Evolutionary conservation across 2,113 vertebrate species (phyloP).

Genomic region (Camelus dromedarius): DNA sequence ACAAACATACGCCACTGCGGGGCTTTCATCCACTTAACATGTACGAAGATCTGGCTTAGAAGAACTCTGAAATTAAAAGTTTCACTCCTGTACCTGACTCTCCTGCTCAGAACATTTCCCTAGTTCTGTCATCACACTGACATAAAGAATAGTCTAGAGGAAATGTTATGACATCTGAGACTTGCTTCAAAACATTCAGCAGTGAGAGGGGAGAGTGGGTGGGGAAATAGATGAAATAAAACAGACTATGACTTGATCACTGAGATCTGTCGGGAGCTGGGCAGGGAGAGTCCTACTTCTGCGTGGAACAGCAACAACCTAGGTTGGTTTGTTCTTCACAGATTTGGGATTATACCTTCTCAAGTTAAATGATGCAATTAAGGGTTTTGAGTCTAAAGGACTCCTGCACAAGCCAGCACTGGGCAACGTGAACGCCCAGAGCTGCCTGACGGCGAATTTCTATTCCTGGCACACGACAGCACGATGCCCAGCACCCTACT

Average conservation of each 20-base stretch:
- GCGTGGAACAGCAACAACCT: not conserved
- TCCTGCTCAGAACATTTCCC: not conserved
- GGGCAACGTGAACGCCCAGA: not conserved
- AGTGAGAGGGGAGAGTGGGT: not conserved
- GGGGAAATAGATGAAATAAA: not conserved
- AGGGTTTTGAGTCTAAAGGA: not conserved
- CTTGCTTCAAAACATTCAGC: not conserved
- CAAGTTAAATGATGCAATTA: not conserved
- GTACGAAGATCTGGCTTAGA: not conserved
- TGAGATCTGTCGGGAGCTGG: not conserved
- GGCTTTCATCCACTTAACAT: not conserved
- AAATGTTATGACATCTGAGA: conserved; percentile 27
- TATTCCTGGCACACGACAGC: not conserved
- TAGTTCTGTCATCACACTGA: not conserved
- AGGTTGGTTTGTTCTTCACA: not conserved
- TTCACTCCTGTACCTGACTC: not conserved
- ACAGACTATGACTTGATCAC: not conserved
- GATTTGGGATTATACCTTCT: not conserved
- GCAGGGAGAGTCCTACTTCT: not conserved
- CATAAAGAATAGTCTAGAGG: not conserved
- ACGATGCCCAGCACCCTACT: fast-evolving
- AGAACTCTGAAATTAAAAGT: not conserved
- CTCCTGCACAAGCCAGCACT: not conserved
- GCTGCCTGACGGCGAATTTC: not conserved
- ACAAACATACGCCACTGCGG: not conserved